A percentile compares a stretch with the other conserved stretches of the same genome.
Conservation (phyloP, 2,113 vertebrate genomes). For the Gnathonemus longibarbis region DNA sequence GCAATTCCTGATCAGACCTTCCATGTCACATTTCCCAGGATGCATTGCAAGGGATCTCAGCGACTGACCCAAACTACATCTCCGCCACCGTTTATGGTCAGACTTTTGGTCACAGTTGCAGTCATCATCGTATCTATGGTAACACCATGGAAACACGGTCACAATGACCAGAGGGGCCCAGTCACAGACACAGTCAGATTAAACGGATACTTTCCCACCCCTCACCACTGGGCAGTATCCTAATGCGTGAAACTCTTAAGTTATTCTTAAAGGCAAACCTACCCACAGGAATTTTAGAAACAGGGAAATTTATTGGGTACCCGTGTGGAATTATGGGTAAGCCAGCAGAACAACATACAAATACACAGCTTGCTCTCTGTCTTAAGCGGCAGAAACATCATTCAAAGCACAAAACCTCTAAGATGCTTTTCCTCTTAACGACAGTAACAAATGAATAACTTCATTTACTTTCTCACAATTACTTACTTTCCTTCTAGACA, state of each 20-base stretch:
- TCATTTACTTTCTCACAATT: neutral
- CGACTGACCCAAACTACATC: neutral
- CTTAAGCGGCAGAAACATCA: neutral
- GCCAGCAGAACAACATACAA: neutral
- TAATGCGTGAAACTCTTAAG: neutral
- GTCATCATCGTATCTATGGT: neutral
- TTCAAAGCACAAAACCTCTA: neutral
- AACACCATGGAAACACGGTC: neutral
- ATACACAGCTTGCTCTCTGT: neutral
- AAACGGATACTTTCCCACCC: neutral
- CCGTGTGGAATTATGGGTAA: neutral
- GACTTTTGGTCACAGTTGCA: neutral
- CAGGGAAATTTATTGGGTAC: neutral
- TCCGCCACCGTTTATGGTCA: neutral
- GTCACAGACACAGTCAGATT: neutral
- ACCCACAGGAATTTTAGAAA: neutral
- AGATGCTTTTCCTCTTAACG: neutral
- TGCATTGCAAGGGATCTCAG: neutral
- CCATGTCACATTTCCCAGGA: neutral
- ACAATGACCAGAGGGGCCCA: neutral
- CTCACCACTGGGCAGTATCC: neutral
- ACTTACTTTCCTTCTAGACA: neutral
- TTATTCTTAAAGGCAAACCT: neutral
- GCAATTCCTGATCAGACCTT: neutral
- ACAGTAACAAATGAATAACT: neutral